Evolutionary conservation across 2,113 vertebrate species (phyloP).

Genomic region (Pangasianodon gigas): DNA sequence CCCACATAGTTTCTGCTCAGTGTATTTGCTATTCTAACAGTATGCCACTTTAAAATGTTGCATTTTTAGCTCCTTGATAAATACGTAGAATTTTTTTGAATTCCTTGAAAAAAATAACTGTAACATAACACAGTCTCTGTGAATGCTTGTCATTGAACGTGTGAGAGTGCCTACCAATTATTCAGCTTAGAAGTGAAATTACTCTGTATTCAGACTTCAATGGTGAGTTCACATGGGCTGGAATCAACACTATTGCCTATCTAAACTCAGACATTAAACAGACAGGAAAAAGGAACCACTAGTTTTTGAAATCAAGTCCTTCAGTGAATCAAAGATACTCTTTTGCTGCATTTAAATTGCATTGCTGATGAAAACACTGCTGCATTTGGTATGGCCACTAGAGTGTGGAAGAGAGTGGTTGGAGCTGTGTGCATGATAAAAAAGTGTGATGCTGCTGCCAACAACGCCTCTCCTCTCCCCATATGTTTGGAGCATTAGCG

Average conservation of each 20-base stretch:
- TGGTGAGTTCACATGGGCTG: neutral
- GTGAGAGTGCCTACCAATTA: neutral
- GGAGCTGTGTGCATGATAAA: neutral
- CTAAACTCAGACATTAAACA: neutral
- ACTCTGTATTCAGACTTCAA: neutral
- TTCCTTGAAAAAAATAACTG: neutral
- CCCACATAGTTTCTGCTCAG: neutral
- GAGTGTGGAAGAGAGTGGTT: slow-evolving; percentile 41
- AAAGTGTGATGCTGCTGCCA: slow-evolving; percentile 28
- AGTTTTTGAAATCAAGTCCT: neutral
- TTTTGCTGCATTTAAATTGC: neutral
- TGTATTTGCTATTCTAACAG: neutral
- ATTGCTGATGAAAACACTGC: neutral
- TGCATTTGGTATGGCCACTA: slow-evolving; percentile 28
- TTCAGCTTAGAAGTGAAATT: neutral
- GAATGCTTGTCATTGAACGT: neutral
- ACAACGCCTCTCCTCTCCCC: slow-evolving; percentile 26
- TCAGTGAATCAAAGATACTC: neutral
- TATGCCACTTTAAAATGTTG: neutral
- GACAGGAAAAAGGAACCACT: neutral
- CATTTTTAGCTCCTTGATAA: neutral
- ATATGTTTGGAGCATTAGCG: slow-evolving; percentile 44
- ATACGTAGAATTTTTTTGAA: neutral
- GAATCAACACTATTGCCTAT: neutral
- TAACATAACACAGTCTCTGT: neutral